phyloP scores from a whole-genome alignment of 2,888 invertebrate species.

The Tetranychus truncatus region DNA sequence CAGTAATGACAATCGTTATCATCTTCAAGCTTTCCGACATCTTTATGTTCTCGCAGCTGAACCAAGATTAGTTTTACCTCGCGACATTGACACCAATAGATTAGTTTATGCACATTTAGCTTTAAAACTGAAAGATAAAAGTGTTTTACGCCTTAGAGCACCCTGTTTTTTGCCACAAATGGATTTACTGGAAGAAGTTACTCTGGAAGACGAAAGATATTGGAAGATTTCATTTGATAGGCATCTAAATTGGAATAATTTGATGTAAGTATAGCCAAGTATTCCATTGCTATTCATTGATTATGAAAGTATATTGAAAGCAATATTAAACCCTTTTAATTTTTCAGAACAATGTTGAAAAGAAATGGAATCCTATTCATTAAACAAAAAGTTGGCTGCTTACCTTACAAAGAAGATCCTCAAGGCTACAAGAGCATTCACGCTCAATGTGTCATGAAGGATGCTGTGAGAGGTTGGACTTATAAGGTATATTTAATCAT shows the following conservation, averaged over 20 bases:
- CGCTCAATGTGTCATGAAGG: constrained; percentile 58
- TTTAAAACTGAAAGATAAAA: constrained; percentile 22
- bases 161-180: constrained; percentile 73
- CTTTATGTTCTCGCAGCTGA: constrained; percentile 85
- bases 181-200: constrained; percentile 46
- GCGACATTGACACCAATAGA: constrained; percentile 58
- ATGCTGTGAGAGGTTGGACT: constrained; percentile 49
- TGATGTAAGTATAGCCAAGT: constrained; percentile 42
- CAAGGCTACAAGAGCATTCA: constrained; percentile 45
- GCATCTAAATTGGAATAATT: constrained; percentile 56
- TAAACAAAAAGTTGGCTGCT: constrained; percentile 70
- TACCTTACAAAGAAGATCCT: constrained; percentile 69
- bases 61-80: constrained; percentile 65
- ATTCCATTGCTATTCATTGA: background rate
- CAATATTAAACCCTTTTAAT: background rate
- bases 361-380: constrained; percentile 44
- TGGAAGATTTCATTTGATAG: constrained; percentile 71
- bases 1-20: constrained; percentile 88
- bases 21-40: constrained; percentile 88
- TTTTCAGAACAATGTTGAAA: constrained; percentile 29
- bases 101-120: constrained; percentile 59
- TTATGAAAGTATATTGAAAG: too few relatives aligned
- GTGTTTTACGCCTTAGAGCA: constrained; percentile 42
- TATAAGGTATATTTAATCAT: constrained; percentile 11
- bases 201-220: constrained; percentile 63